Percentiles rank a stretch among this genome's conserved stretches.
Conservation (phyloP, 1,140 invertebrate species). For the Papilio xuthus region DNA sequence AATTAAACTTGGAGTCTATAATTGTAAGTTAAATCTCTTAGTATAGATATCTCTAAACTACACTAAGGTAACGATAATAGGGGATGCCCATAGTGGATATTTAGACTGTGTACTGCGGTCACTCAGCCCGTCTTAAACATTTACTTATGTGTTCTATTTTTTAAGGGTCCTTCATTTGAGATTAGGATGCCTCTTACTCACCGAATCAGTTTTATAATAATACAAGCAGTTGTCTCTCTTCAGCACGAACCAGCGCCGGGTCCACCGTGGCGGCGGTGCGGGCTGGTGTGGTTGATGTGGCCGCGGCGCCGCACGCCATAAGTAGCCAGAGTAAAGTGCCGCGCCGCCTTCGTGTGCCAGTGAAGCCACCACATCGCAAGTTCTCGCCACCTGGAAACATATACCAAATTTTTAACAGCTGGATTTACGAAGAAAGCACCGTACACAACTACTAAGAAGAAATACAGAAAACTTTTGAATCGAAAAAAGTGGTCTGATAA, state of each 20-base stretch:
- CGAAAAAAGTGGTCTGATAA: no score
- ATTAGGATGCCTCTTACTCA: slow-evolving; percentile 71
- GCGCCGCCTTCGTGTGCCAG: slow-evolving; percentile 83
- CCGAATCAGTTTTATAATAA: slow-evolving; percentile 95
- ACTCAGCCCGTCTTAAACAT: no score
- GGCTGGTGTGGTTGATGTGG: slow-evolving; percentile 81
- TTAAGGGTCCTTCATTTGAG: neutral
- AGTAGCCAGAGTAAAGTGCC: slow-evolving; percentile 88
- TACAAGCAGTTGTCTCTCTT: slow-evolving; percentile 96
- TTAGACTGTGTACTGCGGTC: no score
- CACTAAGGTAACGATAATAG: no score
- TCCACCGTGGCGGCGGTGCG: slow-evolving; percentile 86
- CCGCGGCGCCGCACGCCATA: slow-evolving; percentile 86
- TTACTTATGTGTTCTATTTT: neutral
- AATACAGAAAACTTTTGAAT: no score
- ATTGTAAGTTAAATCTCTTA: no score
- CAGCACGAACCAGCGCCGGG: slow-evolving; percentile 94
- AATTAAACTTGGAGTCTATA: neutral
- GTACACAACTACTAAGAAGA: no score
- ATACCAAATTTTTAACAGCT: neutral
- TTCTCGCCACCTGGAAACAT: slow-evolving; percentile 86
- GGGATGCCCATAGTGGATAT: no score
- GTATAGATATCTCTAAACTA: no score
- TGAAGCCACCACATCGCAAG: slow-evolving; percentile 89
- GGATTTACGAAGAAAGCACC: no score